Conservation (phyloP, 1,140 invertebrate species). For the Phymastichus coffea region DNA sequence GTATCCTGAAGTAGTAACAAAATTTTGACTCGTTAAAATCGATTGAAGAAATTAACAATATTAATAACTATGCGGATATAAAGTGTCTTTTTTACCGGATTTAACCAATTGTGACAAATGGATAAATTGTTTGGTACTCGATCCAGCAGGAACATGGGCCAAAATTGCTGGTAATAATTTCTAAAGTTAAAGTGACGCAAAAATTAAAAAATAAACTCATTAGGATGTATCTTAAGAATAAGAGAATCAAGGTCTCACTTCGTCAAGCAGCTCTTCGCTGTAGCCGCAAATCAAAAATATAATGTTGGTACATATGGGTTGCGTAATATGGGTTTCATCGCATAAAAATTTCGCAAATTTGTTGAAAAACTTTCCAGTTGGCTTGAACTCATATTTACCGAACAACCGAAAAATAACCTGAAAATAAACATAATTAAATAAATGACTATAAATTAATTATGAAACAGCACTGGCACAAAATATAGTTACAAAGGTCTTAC, state of each 20-base stretch:
- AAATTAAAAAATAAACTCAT: not conserved
- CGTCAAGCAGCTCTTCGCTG: constrained; percentile 52
- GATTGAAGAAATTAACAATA: not conserved
- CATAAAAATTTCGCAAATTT: constrained; percentile 55
- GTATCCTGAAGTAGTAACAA: not conserved
- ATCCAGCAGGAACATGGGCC: constrained; percentile 70
- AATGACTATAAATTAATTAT: not conserved
- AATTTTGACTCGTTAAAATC: not conserved
- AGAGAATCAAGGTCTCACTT: constrained; percentile 34
- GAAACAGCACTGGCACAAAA: constrained; percentile 8
- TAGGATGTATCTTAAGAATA: not conserved
- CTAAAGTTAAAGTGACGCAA: constrained; percentile 33
- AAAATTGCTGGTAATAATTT: constrained; percentile 64
- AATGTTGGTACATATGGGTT: constrained; percentile 61
- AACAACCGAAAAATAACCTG: constrained; percentile 51
- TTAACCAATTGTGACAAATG: constrained; percentile 63
- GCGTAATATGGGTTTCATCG: constrained; percentile 50
- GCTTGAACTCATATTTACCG: constrained; percentile 60
- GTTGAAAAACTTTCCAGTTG: constrained; percentile 51
- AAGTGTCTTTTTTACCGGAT: constrained; percentile 46
- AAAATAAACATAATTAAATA: constrained; percentile 19
- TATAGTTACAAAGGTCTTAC: constrained; percentile 31
- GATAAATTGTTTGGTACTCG: constrained; percentile 68
- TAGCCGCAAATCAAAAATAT: constrained; percentile 62
- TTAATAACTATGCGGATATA: not conserved